Percentiles rank a stretch among this genome's conserved stretches.
These are phyloP conservation scores for Schizothorax lantsangensis DNA, from an alignment of 2,797 vertebrate genomes.

Conservation along the genomic window DNA sequence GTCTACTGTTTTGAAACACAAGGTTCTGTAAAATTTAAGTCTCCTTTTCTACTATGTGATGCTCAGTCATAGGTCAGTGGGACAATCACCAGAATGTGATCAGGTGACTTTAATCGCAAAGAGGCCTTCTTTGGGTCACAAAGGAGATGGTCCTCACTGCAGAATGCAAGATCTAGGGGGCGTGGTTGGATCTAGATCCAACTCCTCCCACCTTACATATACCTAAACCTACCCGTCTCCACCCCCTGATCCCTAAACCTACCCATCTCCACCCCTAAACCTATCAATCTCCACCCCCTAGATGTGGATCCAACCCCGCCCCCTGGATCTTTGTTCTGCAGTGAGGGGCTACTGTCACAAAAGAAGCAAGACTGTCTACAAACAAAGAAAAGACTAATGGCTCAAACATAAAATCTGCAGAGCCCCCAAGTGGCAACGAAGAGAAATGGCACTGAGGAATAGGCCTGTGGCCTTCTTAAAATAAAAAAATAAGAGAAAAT, in stretches of 20 bases:
- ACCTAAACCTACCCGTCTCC: too few species aligned
- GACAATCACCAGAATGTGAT: background rate
- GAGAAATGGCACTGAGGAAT: background rate
- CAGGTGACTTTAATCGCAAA: background rate
- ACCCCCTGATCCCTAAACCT: too few species aligned
- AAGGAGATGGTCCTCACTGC: background rate
- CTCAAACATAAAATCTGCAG: constrained; percentile 2
- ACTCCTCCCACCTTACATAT: too few species aligned
- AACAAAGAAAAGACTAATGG: background rate
- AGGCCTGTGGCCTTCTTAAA: background rate
- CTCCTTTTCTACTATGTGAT: background rate
- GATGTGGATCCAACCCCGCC: too few species aligned
- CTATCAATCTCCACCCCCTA: too few species aligned
- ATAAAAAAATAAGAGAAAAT: background rate
- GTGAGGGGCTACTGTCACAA: too few species aligned
- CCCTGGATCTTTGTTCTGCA: too few species aligned
- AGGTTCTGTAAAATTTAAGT: background rate
- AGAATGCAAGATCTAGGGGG: too few species aligned
- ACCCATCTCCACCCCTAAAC: too few species aligned
- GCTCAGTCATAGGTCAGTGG: background rate
- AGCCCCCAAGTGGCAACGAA: background rate
- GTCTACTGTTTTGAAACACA: background rate
- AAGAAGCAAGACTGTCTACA: background rate
- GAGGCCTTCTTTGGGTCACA: background rate
- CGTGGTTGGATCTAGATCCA: too few species aligned